Evolutionary conservation across 2,888 invertebrate species (phyloP).

Genomic region (Archips crataeganus): DNA sequence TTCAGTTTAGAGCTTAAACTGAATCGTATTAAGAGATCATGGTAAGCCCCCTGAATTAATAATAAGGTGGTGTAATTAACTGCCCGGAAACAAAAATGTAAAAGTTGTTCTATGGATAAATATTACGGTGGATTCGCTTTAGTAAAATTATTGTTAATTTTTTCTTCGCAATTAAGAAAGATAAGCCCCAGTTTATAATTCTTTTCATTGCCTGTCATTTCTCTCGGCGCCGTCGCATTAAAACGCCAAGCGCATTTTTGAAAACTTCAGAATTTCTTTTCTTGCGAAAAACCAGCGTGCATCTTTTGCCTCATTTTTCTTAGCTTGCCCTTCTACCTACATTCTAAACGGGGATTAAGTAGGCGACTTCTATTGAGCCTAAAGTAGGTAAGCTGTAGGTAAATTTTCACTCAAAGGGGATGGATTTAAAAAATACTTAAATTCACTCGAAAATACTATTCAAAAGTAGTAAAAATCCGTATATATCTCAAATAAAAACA

Average conservation of each 20-base stretch:
- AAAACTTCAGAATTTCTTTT: conserved; percentile 26
- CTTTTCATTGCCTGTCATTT: conserved; percentile 9
- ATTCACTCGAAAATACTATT: too few species aligned
- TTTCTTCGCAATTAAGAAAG: neutral
- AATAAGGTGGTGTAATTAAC: too few species aligned
- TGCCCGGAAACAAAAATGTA: neutral
- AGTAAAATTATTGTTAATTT: neutral
- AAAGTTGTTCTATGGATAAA: neutral
- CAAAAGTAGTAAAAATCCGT: too few species aligned
- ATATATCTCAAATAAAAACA: too few species aligned
- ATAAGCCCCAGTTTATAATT: conserved; percentile 3
- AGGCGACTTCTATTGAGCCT: neutral
- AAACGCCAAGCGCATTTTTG: conserved; percentile 26
- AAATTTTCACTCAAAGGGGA: too few species aligned
- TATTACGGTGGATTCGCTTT: neutral
- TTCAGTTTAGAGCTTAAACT: too few species aligned
- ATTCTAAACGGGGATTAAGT: conserved; percentile 19
- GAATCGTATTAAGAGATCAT: too few species aligned
- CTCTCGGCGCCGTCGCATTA: conserved; percentile 8
- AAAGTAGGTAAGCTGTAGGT: too few species aligned
- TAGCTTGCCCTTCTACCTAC: conserved; percentile 27
- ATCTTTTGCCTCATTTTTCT: conserved; percentile 37
- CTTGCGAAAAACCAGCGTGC: conserved; percentile 33
- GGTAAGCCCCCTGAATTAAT: too few species aligned
- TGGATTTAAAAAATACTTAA: too few species aligned